Percentiles rank a stretch among this genome's conserved stretches.
These are phyloP conservation scores for Spizaetus ornatus DNA, from an alignment of 2,113 vertebrate genomes.

Conservation along the genomic window DNA sequence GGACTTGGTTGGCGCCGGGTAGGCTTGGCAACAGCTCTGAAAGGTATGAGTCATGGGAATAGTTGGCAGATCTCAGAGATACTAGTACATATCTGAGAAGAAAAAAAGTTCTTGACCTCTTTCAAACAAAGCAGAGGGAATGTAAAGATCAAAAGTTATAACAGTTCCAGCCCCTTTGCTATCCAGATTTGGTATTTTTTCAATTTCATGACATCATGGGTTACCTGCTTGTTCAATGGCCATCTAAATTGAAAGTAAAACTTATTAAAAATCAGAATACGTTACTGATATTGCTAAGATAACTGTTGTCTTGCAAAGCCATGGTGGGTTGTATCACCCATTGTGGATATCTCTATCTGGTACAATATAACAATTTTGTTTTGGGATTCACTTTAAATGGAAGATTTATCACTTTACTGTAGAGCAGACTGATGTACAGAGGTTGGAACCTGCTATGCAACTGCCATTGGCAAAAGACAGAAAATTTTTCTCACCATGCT, in stretches of 20 bases:
- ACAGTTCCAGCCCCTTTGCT: neutral
- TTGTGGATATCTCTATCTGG: neutral
- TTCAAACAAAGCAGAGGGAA: neutral
- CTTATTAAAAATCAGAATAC: neutral
- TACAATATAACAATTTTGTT: neutral
- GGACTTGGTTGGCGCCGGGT: conserved; percentile 25
- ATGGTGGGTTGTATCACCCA: neutral
- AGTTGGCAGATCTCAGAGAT: conserved; percentile 35
- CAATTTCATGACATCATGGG: neutral
- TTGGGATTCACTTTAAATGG: neutral
- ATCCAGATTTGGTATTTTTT: neutral
- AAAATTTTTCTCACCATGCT: neutral
- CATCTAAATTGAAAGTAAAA: neutral
- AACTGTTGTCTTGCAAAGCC: neutral
- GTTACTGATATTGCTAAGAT: neutral
- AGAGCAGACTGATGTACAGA: neutral
- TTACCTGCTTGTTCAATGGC: neutral
- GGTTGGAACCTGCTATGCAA: neutral
- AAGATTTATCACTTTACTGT: neutral
- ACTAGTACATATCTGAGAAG: neutral
- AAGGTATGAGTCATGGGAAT: conserved; percentile 26
- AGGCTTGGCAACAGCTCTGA: conserved; percentile 37
- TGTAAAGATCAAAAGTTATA: neutral
- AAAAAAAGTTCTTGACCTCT: conserved; percentile 36
- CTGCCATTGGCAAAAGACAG: neutral